Conservation (phyloP, 64 coral and sea anemone species). For the Stylophora pistillata region DNA sequence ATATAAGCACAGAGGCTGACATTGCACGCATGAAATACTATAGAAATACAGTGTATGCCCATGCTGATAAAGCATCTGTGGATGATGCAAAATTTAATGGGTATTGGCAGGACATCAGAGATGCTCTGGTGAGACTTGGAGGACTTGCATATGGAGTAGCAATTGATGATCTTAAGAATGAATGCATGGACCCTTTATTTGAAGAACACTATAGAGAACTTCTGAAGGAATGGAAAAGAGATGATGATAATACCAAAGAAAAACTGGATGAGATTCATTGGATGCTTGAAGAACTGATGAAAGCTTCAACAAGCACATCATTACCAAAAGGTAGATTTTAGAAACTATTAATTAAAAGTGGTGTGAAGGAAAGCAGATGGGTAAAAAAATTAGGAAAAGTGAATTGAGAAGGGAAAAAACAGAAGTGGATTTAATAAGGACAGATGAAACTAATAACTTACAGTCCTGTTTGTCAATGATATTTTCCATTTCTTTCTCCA, state of each 20-base stretch:
- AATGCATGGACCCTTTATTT: constrained; percentile 6
- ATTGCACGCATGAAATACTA: constrained; percentile 43
- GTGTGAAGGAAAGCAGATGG: too few relatives aligned
- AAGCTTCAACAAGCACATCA: not conserved
- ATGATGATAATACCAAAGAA: constrained; percentile 8
- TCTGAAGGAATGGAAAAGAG: constrained; percentile 17
- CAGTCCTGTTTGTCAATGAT: too few relatives aligned
- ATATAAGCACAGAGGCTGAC: constrained; percentile 1
- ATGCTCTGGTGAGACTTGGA: constrained; percentile 19
- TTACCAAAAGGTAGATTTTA: not conserved
- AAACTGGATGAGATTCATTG: not conserved
- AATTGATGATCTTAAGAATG: constrained; percentile 38
- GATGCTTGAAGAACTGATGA: not conserved
- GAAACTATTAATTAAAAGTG: too few relatives aligned
- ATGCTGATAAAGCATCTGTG: not conserved
- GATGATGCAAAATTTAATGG: not conserved
- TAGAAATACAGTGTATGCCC: constrained; percentile 27
- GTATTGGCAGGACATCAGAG: constrained; percentile 25
- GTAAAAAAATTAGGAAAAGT: too few relatives aligned
- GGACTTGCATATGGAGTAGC: not conserved
- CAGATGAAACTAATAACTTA: too few relatives aligned
- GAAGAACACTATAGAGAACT: constrained; percentile 35
- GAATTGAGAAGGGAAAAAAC: too few relatives aligned
- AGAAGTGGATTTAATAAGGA: too few relatives aligned
- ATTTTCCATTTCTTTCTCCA: too few relatives aligned